Evolutionary conservation across 1,140 invertebrate genomes (phyloP).

Genomic region (Drosophila albomicans): DNA sequence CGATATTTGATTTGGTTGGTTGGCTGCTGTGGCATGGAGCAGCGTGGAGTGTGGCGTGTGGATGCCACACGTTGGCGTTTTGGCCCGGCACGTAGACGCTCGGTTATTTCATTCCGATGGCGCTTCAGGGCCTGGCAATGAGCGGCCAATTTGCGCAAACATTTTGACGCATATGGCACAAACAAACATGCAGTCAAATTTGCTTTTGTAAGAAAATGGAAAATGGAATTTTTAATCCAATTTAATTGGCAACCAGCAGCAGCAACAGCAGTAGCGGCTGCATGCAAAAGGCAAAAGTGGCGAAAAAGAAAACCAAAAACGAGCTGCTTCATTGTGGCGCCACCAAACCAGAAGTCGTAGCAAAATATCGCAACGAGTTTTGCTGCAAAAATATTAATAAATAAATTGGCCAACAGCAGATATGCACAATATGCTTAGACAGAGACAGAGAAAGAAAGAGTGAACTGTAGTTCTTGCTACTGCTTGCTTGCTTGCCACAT

Average conservation of each 20-base stretch:
- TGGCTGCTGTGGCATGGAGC: too few relatives aligned
- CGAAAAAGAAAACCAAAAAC: slow-evolving; percentile 9
- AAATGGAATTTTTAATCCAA: slow-evolving; percentile 83
- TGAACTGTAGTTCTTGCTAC: slow-evolving; percentile 6
- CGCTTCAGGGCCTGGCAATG: slow-evolving; percentile 53
- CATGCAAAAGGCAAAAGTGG: slow-evolving; percentile 42
- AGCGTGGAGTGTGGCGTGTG: not conserved
- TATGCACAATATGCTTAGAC: slow-evolving; percentile 51
- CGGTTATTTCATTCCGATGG: slow-evolving; percentile 38
- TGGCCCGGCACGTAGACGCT: slow-evolving; percentile 45
- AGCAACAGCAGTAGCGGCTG: not conserved
- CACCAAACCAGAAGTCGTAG: slow-evolving; percentile 26
- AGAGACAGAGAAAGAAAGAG: not conserved
- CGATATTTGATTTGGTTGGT: slow-evolving; percentile 56
- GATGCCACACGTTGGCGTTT: slow-evolving; percentile 26
- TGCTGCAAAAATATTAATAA: slow-evolving; percentile 62
- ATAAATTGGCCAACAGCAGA: slow-evolving; percentile 65
- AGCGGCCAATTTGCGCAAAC: slow-evolving; percentile 61
- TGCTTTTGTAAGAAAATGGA: slow-evolving; percentile 71
- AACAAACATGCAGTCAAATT: slow-evolving; percentile 40
- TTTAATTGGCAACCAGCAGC: slow-evolving; percentile 65
- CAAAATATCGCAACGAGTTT: slow-evolving; percentile 26
- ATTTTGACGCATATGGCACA: slow-evolving; percentile 64
- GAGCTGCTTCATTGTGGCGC: slow-evolving; percentile 32
- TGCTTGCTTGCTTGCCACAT: not conserved